Conservation (phyloP, 1,140 invertebrate genomes). For the Cataglyphis hispanica region DNA sequence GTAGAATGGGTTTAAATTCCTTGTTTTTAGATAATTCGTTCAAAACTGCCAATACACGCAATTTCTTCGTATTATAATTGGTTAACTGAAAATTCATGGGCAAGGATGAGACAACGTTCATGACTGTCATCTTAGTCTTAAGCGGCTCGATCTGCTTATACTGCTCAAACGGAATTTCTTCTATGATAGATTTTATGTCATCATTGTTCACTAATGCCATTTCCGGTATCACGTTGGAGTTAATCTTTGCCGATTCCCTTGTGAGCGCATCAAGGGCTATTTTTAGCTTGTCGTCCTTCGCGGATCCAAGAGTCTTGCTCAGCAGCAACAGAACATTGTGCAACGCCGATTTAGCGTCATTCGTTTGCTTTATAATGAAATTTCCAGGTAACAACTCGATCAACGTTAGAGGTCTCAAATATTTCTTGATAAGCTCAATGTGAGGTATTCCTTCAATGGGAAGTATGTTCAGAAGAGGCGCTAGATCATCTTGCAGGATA, state of each 20-base stretch:
- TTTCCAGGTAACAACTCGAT: slow-evolving; percentile 44
- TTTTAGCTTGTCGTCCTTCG: background rate
- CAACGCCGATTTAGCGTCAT: background rate
- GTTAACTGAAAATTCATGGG: slow-evolving; percentile 41
- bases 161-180: slow-evolving; percentile 51
- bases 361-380: slow-evolving; percentile 11
- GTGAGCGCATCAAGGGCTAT: background rate
- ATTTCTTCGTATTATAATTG: slow-evolving; percentile 54
- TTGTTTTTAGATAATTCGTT: slow-evolving; percentile 18
- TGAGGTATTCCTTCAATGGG: slow-evolving; percentile 9
- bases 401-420: slow-evolving; percentile 22
- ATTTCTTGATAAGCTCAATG: slow-evolving; percentile 27
- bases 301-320: slow-evolving; percentile 28
- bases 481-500: slow-evolving; percentile 34
- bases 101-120: slow-evolving; percentile 23
- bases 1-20: background rate
- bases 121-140: background rate
- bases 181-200: slow-evolving; percentile 36
- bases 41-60: slow-evolving; percentile 34
- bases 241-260: slow-evolving; percentile 20
- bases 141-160: slow-evolving; percentile 11
- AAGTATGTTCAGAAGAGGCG: slow-evolving; percentile 26
- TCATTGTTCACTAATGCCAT: background rate
- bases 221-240: slow-evolving; percentile 5
- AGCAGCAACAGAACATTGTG: slow-evolving; percentile 24